Evolutionary conservation across 2,797 vertebrate species (phyloP).

Genomic region (Chelon labrosus): DNA sequence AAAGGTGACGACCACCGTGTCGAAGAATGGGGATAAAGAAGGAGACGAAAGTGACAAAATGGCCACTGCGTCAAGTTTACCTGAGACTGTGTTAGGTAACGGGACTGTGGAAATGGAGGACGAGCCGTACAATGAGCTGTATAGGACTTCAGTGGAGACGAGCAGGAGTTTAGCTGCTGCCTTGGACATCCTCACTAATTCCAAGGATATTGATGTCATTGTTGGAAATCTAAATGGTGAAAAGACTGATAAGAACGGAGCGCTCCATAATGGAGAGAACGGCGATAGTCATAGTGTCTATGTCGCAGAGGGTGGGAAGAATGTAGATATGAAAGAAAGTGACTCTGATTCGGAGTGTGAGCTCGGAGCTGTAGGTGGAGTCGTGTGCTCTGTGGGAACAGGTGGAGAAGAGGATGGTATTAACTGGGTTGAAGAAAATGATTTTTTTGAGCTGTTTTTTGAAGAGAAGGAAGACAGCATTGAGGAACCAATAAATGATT

Average conservation of each 20-base stretch:
- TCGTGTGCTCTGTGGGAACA: conserved; percentile 75
- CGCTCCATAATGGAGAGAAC: conserved; percentile 75
- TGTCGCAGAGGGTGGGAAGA: conserved; percentile 76
- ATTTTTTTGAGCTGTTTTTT: conserved; percentile 87
- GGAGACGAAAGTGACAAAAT: conserved; percentile 83
- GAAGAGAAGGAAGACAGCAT: conserved; percentile 74
- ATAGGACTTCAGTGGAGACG: conserved; percentile 92
- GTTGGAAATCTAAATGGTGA: conserved; percentile 84
- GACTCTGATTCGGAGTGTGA: conserved; percentile 87
- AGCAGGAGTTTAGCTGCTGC: conserved; percentile 94
- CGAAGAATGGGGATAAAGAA: conserved; percentile 88
- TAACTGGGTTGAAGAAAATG: conserved; percentile 85
- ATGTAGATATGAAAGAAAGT: conserved; percentile 82
- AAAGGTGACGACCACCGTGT: conserved; percentile 94
- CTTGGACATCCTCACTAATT: conserved; percentile 92
- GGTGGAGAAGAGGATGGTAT: conserved; percentile 61
- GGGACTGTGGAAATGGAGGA: conserved; percentile 88
- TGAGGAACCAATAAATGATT: conserved; percentile 55
- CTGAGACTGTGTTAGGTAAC: conserved; percentile 60
- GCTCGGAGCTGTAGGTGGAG: conserved; percentile 92
- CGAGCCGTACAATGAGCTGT: conserved; percentile 91
- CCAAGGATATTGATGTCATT: conserved; percentile 89
- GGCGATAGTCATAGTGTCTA: conserved; percentile 59
- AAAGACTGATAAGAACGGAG: conserved; percentile 82
- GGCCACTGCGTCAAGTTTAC: conserved; percentile 78